Conservation (phyloP, 64 coral and sea anemone genomes). For the Astreopora myriophthalma region DNA sequence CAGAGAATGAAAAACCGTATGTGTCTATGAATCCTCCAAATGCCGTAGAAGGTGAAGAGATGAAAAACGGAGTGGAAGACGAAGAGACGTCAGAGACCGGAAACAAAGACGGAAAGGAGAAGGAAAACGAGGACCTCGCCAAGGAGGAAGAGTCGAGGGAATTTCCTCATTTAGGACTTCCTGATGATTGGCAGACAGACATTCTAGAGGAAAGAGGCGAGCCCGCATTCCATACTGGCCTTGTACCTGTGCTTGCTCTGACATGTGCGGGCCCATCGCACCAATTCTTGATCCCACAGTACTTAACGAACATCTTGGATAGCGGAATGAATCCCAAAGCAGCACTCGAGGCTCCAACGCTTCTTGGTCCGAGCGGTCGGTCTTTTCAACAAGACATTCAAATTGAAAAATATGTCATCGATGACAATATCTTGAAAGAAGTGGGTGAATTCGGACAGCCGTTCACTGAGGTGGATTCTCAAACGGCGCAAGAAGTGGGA, state of each 20-base stretch:
- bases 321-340: slow-evolving; percentile 80
- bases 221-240: not conserved
- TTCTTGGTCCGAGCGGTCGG: slow-evolving; percentile 50
- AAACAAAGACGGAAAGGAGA: not conserved
- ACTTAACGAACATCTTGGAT: slow-evolving; percentile 76
- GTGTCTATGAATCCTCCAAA: not conserved
- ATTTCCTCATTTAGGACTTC: slow-evolving; percentile 37
- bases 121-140: not conserved
- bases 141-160: not conserved
- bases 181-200: not conserved
- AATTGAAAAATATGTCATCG: slow-evolving; percentile 65
- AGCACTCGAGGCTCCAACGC: slow-evolving; percentile 69
- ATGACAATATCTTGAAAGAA: slow-evolving; percentile 41
- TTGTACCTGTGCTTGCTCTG: slow-evolving; percentile 70
- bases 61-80: not conserved
- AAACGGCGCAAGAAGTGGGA: slow-evolving; percentile 23
- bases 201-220: not conserved
- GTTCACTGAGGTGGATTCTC: slow-evolving; percentile 68
- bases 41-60: not conserved
- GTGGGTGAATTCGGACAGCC: slow-evolving; percentile 69
- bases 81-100: not conserved
- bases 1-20: not conserved
- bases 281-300: slow-evolving; percentile 55
- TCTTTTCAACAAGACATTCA: slow-evolving; percentile 82
- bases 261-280: slow-evolving; percentile 74